Base-by-base conservation (phyloP, 2,888 invertebrate genomes). In the Leucophenga montana region DNA sequence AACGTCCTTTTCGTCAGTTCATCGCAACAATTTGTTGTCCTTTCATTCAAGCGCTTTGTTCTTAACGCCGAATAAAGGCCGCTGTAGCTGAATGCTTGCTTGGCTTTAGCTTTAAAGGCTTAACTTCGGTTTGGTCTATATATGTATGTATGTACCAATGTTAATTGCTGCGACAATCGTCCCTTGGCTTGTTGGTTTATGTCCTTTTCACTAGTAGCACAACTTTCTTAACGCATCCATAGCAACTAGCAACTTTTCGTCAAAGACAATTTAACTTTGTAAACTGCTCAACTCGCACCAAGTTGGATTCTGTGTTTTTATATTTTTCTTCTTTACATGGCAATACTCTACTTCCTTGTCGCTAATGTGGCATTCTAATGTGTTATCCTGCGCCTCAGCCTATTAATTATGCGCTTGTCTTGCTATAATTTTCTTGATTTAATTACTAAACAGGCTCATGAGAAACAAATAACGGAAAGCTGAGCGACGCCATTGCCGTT, bases 241-340 rank as follows among this genome's bases (percentile, higher is more conserved):
- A 16, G 39, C 59, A 59, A 57, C 57, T 57, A 53, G 77, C 31
- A 82, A 78, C 73, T 83, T 83, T 81, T 78, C 82, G 81, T 81
- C 83, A 76, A 80, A 81, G 81, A 81, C 81, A 81, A 81, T 81
- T 81, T 81, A 83, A 81, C 81, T 81, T 81, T 81, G 83, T 77
- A 81, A 81, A 83, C 81, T 83, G 82, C 82, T 82, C 13, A 46
- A 46, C 48, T 48, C 11, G 13, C 48, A 4, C 48, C 11, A 4
- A 48, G 13, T 3, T 16, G n/a, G n/a, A n/a, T n/a, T n/a, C n/a
- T 48, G 48, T 48, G 3, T 48, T 48, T 16, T 13, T 48, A 6
- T 48, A 13, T 48, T 48, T 48, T 48, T 48, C 11, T 48, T 48
- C 11, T 48, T 48, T 48, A 16, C 48, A 4, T 13, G 5, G 14